These are phyloP conservation scores for Protaetia brevitarsis DNA, from an alignment of 1,140 invertebrate species.

Conservation along the genomic window DNA sequence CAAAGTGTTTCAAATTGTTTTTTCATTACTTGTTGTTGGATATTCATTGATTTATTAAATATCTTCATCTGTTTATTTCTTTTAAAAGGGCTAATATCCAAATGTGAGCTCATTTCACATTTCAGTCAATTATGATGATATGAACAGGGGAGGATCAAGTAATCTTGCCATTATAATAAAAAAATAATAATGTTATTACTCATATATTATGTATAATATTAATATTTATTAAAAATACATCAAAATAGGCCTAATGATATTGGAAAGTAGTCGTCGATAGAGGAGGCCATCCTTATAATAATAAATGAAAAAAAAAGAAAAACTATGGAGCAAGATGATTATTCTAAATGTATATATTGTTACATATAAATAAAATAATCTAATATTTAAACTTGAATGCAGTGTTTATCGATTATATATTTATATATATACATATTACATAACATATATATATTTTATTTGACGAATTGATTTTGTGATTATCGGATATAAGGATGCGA, in stretches of 20 bases:
- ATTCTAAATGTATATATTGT: slow-evolving; percentile 52
- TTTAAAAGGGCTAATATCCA: too few relatives aligned
- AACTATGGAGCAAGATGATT: slow-evolving; percentile 46
- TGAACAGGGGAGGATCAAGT: too few relatives aligned
- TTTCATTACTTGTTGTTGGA: too few relatives aligned
- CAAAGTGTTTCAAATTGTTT: too few relatives aligned
- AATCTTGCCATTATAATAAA: too few relatives aligned
- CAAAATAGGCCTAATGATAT: slow-evolving; percentile 37
- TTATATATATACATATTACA: slow-evolving; percentile 22
- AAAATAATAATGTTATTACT: too few relatives aligned
- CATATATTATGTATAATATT: too few relatives aligned
- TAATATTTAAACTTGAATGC: slow-evolving; percentile 37
- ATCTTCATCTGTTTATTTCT: too few relatives aligned
- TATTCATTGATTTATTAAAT: too few relatives aligned
- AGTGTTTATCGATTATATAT: slow-evolving; percentile 30
- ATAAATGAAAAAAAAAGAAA: slow-evolving; percentile 20
- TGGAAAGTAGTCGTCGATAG: slow-evolving; percentile 30
- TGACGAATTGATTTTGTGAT: slow-evolving; percentile 14
- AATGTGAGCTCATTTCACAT: too few relatives aligned
- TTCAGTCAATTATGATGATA: too few relatives aligned
- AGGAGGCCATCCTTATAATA: slow-evolving; percentile 16
- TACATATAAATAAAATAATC: slow-evolving; percentile 44
- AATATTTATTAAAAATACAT: slow-evolving; percentile 22
- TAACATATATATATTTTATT: slow-evolving; percentile 32
- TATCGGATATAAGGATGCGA: not conserved